These are phyloP conservation scores for Rhinoptilus africanus DNA, from an alignment of 2,113 vertebrate species.

Conservation along the genomic window DNA sequence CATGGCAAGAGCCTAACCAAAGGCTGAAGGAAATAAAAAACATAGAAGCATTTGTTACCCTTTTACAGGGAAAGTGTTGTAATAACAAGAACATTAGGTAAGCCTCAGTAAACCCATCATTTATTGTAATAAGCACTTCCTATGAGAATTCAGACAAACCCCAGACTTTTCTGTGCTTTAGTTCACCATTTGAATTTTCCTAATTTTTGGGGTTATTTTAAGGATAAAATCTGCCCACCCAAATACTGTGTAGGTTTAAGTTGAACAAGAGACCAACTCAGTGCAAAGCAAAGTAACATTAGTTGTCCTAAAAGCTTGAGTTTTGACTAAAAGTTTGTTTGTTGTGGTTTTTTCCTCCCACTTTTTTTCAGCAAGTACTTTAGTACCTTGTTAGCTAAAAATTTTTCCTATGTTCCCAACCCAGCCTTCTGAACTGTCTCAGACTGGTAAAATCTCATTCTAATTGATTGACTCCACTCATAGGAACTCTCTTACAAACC, in stretches of 20 bases:
- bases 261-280: not conserved
- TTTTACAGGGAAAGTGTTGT: not conserved
- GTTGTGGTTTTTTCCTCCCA: fast-evolving
- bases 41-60: not conserved
- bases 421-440: not conserved
- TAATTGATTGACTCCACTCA: not conserved
- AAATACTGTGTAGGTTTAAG: not conserved
- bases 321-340: not conserved
- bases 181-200: not conserved
- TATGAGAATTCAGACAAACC: not conserved
- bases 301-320: no score
- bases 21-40: not conserved
- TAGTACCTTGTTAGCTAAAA: not conserved
- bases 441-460: not conserved
- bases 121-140: not conserved
- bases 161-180: not conserved
- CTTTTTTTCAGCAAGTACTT: not conserved
- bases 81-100: not conserved
- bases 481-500: not conserved
- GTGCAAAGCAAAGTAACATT: not conserved
- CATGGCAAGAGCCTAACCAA: not conserved
- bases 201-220: not conserved
- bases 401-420: not conserved
- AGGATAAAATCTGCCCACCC: not conserved
- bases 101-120: not conserved